Evolutionary conservation across 2,113 vertebrate genomes (phyloP), one percentile per base, ranked within the genome.

Genomic region (Leptodactylus fuscus): DNA sequence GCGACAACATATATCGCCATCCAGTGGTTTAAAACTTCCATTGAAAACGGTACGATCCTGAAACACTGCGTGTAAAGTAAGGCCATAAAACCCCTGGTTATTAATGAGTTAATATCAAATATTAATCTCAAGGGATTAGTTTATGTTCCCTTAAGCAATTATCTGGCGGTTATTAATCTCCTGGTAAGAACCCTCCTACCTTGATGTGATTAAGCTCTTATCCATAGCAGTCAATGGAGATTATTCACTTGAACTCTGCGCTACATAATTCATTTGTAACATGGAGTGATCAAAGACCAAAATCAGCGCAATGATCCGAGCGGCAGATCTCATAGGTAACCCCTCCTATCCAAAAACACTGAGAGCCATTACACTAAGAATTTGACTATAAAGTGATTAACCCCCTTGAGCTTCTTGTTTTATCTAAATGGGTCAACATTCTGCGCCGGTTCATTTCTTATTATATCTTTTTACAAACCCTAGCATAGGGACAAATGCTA

Each of bases 201-300:
- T 69, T 69, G 22, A 36, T 38, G 65, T 36, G 65, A 69, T 69
- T 18, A 69, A 38, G 5, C 7, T 18, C 65, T 69, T 36, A 69
- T 38, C 29, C 34, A 69, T 36, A 18, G 10, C 29, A 69, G 18
- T 69, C 34, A 10, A 18, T 36, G 7, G 65, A 38, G 65, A 69
- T 69, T 69, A 38, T 69, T 67, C 34, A 69, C 65, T 69, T 69
- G 29, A 69, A 69, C 65, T 69, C 20, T 36, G 18, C 9, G 65
- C 34, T 36, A 22, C 65, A 38, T 69, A 38, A 69, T 38, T 69
- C 20, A 22, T 69, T 69, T 69, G 18, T 16, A 22, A 34, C 65
- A 69, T 38, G 65, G 65, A 69, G 65, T 22, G 65, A 69, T 69
- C 32, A 69, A 38, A 69, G 3, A 13, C 20, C 1, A 69, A 22